Conservation (phyloP, 2,888 invertebrate genomes). For the Rhabditoides inermis region DNA sequence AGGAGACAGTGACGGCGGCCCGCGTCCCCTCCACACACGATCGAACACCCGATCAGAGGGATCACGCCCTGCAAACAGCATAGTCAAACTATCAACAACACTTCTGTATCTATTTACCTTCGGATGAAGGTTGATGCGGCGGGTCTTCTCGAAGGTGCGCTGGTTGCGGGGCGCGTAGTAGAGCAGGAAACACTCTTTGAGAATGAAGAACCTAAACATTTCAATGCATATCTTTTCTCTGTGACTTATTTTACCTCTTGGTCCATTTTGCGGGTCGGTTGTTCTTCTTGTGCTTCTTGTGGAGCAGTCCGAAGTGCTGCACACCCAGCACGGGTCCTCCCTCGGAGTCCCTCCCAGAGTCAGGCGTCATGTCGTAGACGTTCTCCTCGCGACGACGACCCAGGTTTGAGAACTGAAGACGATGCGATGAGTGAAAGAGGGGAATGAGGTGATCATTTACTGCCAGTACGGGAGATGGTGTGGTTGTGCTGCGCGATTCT, state of each 20-base stretch:
- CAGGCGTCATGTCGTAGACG: constrained; percentile 28
- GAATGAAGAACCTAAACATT: constrained; percentile 54
- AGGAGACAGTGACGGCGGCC: constrained; percentile 28
- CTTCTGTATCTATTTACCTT: constrained; percentile 17
- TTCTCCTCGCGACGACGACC: constrained; percentile 19
- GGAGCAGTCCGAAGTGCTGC: constrained; percentile 31
- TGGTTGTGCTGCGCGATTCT: too few species aligned
- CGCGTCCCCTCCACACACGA: constrained; percentile 39
- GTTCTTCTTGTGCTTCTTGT: constrained; percentile 42
- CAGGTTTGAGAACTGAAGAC: constrained; percentile 26
- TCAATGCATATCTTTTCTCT: neutral
- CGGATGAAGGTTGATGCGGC: constrained; percentile 37
- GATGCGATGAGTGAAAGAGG: too few species aligned
- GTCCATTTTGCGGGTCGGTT: constrained; percentile 39
- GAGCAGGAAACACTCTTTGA: constrained; percentile 57
- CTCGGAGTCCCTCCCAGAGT: constrained; percentile 22
- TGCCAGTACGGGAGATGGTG: too few species aligned
- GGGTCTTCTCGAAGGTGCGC: constrained; percentile 35
- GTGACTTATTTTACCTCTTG: constrained; percentile 13
- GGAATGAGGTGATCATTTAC: too few species aligned
- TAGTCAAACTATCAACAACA: too few species aligned
- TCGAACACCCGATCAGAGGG: constrained; percentile 42
- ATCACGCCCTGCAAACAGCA: constrained; percentile 35
- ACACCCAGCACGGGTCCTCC: constrained; percentile 37
- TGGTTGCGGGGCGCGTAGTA: constrained; percentile 52